Evolutionary conservation across 2,888 invertebrate species (phyloP).

Genomic region (Notocelia uddmanniana): DNA sequence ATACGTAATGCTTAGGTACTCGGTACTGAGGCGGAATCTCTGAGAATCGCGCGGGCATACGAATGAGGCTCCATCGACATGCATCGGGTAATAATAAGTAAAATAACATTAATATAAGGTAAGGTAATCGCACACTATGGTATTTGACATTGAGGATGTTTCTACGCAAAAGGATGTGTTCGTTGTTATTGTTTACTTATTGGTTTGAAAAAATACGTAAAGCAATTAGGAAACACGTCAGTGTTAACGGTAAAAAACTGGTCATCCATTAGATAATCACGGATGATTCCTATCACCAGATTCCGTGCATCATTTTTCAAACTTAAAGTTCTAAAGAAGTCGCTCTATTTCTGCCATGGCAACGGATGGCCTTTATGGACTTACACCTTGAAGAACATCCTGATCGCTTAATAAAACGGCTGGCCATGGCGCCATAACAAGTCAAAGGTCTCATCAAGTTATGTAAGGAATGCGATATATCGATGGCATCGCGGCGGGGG

Average conservation of each 20-base stretch:
- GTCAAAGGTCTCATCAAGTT: slow-evolving; percentile 29
- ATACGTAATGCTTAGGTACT: slow-evolving; percentile 60
- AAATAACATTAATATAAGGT: slow-evolving; percentile 54
- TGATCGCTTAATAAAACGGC: slow-evolving; percentile 15
- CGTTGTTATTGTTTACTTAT: slow-evolving; percentile 36
- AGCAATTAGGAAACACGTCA: slow-evolving; percentile 42
- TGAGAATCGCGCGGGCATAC: slow-evolving; percentile 67
- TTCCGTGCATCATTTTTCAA: background rate
- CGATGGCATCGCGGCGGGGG: slow-evolving; percentile 47
- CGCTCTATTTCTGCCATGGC: slow-evolving; percentile 12
- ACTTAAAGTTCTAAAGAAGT: background rate
- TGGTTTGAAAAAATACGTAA: slow-evolving; percentile 33
- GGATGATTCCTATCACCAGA: slow-evolving; percentile 5
- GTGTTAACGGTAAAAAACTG: slow-evolving; percentile 35
- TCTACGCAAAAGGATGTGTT: slow-evolving; percentile 38
- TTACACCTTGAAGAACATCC: slow-evolving; percentile 18
- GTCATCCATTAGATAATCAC: slow-evolving; percentile 27
- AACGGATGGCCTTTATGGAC: slow-evolving; percentile 15
- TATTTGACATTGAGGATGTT: slow-evolving; percentile 53
- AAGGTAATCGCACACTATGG: slow-evolving; percentile 50
- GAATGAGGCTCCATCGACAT: slow-evolving; percentile 58
- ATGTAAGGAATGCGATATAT: slow-evolving; percentile 44
- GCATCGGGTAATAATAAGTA: slow-evolving; percentile 55
- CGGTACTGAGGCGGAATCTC: slow-evolving; percentile 75
- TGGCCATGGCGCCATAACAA: slow-evolving; percentile 27